Evolutionary conservation across 2,113 vertebrate species (phyloP).

Genomic region (Propithecus coquereli): DNA sequence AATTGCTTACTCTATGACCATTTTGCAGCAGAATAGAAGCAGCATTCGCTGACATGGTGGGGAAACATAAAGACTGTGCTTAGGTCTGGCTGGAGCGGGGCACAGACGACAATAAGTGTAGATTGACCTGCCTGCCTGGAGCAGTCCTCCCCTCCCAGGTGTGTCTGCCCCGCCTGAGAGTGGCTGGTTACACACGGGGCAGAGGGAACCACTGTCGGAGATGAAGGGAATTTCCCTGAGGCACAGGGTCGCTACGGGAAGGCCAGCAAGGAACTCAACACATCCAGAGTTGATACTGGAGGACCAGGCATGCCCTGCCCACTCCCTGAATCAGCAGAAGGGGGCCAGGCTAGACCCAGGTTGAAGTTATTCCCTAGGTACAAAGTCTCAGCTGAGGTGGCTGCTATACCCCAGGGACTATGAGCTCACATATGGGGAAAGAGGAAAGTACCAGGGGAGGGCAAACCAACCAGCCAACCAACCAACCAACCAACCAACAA

Average conservation of each 20-base stretch:
- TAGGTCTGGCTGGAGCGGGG: not conserved
- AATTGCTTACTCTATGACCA: not conserved
- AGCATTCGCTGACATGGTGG: fast-evolving
- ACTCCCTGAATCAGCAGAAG: not conserved
- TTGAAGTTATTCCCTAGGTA: not conserved
- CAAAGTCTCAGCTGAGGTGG: not conserved
- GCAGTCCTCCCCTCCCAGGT: too few species aligned
- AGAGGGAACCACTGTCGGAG: not conserved
- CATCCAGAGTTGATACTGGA: not conserved
- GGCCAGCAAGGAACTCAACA: not conserved
- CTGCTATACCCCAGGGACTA: not conserved
- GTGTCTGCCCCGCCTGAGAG: not conserved
- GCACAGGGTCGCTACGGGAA: not conserved
- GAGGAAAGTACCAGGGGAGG: not conserved
- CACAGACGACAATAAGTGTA: fast-evolving
- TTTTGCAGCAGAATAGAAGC: not conserved
- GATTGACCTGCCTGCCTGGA: not conserved
- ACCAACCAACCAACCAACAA: not conserved
- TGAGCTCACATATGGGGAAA: not conserved
- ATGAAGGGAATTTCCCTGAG: not conserved
- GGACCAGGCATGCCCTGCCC: not conserved
- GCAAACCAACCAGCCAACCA: not conserved
- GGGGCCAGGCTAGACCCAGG: not conserved
- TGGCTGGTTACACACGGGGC: not conserved
- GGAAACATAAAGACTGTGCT: not conserved